Conservation (phyloP, 2,797 vertebrate species). For the Thunnus albacares region DNA sequence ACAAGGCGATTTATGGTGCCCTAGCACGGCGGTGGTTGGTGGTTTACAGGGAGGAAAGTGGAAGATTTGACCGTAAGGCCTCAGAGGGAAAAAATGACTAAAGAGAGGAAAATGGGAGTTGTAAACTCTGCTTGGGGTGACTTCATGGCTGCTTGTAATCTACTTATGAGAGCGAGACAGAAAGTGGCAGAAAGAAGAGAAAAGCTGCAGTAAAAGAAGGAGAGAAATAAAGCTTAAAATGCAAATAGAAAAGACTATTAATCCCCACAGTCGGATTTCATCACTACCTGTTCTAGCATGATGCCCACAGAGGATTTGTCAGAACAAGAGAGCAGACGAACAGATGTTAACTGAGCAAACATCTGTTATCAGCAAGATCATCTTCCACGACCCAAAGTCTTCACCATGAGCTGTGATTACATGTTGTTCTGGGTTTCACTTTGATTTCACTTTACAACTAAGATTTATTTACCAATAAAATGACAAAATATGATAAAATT, state of each 20-base stretch:
- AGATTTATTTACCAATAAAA: neutral
- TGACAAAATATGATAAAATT: too few relatives aligned
- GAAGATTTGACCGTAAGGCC: constrained; percentile 55
- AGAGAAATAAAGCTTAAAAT: neutral
- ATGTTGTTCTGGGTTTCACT: too few relatives aligned
- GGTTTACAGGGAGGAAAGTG: constrained; percentile 54
- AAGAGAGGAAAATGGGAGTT: constrained; percentile 50
- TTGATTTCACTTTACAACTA: neutral
- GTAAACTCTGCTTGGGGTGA: constrained; percentile 60
- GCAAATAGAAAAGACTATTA: constrained; percentile 13
- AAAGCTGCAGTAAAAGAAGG: neutral
- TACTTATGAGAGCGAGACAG: constrained; percentile 37
- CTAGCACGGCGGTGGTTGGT: constrained; percentile 24
- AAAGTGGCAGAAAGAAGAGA: neutral
- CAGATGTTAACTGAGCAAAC: constrained; percentile 16
- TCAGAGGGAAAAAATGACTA: constrained; percentile 55
- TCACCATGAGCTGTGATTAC: neutral
- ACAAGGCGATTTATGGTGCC: constrained; percentile 40
- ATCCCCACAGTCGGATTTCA: constrained; percentile 21
- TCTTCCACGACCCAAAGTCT: neutral
- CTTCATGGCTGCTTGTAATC: constrained; percentile 52
- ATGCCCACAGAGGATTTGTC: constrained; percentile 22
- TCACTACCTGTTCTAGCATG: constrained; percentile 31
- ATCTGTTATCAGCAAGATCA: constrained; percentile 15
- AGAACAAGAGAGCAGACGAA: constrained; percentile 16